phyloP scores from a whole-genome alignment of 2,888 invertebrate genomes.

The Argyresthia goedartella region DNA sequence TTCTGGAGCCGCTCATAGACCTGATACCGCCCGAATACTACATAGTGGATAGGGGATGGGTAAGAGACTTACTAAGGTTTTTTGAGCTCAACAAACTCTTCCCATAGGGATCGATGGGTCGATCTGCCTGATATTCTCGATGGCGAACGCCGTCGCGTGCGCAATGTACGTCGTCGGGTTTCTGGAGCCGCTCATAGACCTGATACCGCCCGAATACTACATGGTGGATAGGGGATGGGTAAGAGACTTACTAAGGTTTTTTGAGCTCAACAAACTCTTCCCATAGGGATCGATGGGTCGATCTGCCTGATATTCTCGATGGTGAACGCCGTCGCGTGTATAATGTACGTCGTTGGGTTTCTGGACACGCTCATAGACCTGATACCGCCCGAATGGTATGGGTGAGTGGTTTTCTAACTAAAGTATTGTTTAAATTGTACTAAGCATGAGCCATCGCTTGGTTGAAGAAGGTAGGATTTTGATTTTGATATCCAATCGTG shows the following conservation, averaged over 20 bases:
- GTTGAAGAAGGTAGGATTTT: no score
- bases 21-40: slow-evolving; percentile 69
- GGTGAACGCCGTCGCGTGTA: slow-evolving; percentile 96
- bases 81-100: no score
- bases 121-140: slow-evolving; percentile 94
- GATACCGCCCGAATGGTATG: slow-evolving; percentile 62
- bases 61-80: no score
- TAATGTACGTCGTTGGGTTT: slow-evolving; percentile 98
- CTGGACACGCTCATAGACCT: slow-evolving; percentile 89
- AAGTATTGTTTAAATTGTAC: no score
- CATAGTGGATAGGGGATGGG: slow-evolving; percentile 59
- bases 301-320: slow-evolving; percentile 96
- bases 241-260: slow-evolving; percentile 18
- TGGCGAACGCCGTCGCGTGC: slow-evolving; percentile 97
- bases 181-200: slow-evolving; percentile 87
- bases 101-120: slow-evolving; percentile 89
- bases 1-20: slow-evolving; percentile 90
- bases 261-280: no score
- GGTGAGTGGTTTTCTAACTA: no score
- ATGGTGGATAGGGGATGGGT: slow-evolving; percentile 62
- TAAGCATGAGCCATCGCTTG: no score
- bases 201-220: slow-evolving; percentile 67
- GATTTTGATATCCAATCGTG: no score
- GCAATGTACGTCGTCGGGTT: slow-evolving; percentile 99
- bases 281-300: slow-evolving; percentile 89